phyloP scores from a whole-genome alignment of 2,888 invertebrate genomes.

The Petrolisthes cinctipes region DNA sequence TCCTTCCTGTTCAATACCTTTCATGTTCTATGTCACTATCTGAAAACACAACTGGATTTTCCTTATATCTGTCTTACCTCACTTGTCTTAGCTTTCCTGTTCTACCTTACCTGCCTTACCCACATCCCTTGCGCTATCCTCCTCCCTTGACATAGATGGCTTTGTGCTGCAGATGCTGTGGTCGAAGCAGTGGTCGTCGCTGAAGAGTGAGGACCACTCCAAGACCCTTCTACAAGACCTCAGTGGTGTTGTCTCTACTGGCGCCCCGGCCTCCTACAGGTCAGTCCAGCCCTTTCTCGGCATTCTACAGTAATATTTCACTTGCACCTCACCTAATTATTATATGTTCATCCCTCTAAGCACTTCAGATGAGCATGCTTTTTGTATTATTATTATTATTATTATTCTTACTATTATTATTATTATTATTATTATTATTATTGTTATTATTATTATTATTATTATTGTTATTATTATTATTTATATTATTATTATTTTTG shows the following conservation, averaged over 20 bases:
- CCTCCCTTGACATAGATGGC: too few relatives aligned
- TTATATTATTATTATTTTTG: too few relatives aligned
- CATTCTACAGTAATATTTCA: neutral
- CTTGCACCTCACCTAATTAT: neutral
- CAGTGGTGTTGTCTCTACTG: slow-evolving; percentile 52
- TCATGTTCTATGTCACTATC: too few relatives aligned
- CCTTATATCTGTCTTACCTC: too few relatives aligned
- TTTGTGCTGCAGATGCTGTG: slow-evolving; percentile 58
- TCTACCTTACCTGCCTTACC: neutral
- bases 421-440: too few relatives aligned
- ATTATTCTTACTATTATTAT: neutral
- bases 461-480: neutral
- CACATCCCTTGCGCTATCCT: too few relatives aligned
- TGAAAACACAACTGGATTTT: too few relatives aligned
- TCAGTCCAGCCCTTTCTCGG: neutral
- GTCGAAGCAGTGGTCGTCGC: slow-evolving; percentile 63
- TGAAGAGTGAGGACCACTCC: slow-evolving; percentile 60
- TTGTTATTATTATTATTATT: neutral
- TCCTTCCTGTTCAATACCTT: too few relatives aligned
- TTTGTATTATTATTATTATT: neutral
- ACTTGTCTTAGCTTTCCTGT: neutral
- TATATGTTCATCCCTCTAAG: neutral
- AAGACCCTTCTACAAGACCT: slow-evolving; percentile 64
- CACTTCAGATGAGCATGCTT: neutral
- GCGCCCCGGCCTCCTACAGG: slow-evolving; percentile 63